Evolutionary conservation across 2,888 invertebrate species (phyloP).

Genomic region (Pheosia tremula): DNA sequence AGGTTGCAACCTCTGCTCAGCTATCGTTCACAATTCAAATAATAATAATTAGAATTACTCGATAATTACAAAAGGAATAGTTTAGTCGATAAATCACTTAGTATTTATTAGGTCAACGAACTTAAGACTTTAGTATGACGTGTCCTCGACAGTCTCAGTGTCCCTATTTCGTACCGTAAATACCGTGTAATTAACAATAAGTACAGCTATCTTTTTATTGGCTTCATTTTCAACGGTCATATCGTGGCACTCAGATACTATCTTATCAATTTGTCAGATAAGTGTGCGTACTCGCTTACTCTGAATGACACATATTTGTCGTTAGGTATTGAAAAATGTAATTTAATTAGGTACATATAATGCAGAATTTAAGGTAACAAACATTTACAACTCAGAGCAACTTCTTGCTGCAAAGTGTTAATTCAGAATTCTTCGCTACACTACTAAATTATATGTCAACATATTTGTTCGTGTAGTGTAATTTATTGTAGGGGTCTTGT

Average conservation of each 20-base stretch:
- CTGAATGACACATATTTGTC: slow-evolving; percentile 36
- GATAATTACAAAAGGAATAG: not conserved
- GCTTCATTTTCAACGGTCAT: slow-evolving; percentile 16
- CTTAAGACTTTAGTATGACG: slow-evolving; percentile 2
- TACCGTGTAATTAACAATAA: slow-evolving; percentile 8
- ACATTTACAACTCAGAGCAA: not conserved
- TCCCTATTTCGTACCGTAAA: not conserved
- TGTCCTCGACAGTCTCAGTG: not conserved
- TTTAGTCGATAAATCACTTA: slow-evolving; percentile 2
- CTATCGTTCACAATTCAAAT: slow-evolving; percentile 17
- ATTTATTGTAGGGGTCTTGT: too few species aligned
- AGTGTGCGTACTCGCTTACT: slow-evolving; percentile 10
- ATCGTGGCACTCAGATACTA: slow-evolving; percentile 29
- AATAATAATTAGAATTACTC: slow-evolving; percentile 1
- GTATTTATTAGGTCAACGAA: not conserved
- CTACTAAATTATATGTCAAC: too few species aligned
- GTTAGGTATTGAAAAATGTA: not conserved
- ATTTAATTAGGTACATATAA: too few species aligned
- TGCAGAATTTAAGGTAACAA: slow-evolving; percentile 4
- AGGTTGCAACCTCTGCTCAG: slow-evolving; percentile 16
- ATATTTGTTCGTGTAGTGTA: too few species aligned
- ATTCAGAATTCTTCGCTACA: too few species aligned
- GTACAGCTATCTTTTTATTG: slow-evolving; percentile 8
- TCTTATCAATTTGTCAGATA: slow-evolving; percentile 35
- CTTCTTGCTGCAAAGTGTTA: not conserved